Percentiles rank a stretch among this genome's conserved stretches.
Conservation (phyloP, 1,140 invertebrate genomes). For the Atta cephalotes region DNA sequence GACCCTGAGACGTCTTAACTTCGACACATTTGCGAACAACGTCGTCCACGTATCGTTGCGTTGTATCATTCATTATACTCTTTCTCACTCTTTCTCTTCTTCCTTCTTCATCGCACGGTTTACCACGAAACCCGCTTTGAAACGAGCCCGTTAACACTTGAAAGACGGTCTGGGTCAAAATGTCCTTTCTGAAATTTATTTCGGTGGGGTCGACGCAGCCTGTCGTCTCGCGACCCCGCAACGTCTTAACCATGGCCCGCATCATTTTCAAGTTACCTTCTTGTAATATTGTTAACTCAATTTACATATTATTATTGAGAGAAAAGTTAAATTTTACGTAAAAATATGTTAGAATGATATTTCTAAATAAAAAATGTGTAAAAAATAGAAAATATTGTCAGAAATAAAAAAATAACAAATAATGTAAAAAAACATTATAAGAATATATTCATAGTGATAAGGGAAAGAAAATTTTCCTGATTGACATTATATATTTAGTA, state of each 20-base stretch:
- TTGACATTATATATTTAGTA: neutral
- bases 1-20: conserved; percentile 76
- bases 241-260: conserved; percentile 39
- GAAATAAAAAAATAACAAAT: neutral
- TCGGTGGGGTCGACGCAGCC: conserved; percentile 22
- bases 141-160: conserved; percentile 54
- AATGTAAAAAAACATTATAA: neutral
- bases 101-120: neutral
- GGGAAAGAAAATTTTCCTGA: neutral
- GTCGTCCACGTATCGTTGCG: conserved; percentile 44
- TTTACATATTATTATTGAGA: neutral
- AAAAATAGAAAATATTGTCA: neutral
- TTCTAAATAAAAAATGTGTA: neutral
- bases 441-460: neutral
- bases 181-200: conserved; percentile 50
- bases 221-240: conserved; percentile 13
- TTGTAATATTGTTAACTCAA: neutral
- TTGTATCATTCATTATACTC: conserved; percentile 36
- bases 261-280: conserved; percentile 12
- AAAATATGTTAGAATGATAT: neutral
- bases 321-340: neutral
- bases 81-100: neutral
- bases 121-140: conserved; percentile 32
- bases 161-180: conserved; percentile 26
- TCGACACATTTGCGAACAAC: conserved; percentile 68